Percentiles rank a stretch among this genome's conserved stretches.
phyloP scores from a whole-genome alignment of 2,113 vertebrate species.

The Regulus satrapa region DNA sequence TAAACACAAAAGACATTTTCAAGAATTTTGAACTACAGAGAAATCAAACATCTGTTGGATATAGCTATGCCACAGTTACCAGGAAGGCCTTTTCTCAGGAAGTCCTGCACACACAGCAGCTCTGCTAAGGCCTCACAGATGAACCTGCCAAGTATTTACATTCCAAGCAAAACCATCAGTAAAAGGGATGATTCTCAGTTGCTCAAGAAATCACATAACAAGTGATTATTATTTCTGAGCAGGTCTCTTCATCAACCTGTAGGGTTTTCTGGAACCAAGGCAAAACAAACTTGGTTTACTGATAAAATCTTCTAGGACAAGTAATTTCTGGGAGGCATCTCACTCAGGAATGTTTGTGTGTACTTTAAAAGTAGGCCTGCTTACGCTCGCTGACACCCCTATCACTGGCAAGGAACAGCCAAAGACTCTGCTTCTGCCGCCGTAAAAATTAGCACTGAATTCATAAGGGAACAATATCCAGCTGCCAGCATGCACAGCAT shows the following conservation, averaged over 20 bases:
- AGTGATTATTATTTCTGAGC: neutral
- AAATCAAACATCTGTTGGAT: neutral
- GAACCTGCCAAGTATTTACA: neutral
- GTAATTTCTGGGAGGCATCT: neutral
- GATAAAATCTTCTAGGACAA: neutral
- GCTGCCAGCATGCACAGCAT: neutral
- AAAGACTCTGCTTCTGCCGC: neutral
- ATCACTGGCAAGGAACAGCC: neutral
- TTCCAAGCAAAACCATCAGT: neutral
- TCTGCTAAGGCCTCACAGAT: neutral
- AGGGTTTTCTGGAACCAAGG: neutral
- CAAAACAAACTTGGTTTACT: neutral
- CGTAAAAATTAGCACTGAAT: neutral
- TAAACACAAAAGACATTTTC: neutral
- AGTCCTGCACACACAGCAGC: neutral
- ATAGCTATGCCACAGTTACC: neutral
- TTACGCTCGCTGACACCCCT: fast-evolving
- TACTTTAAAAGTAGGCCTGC: neutral
- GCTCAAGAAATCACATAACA: neutral
- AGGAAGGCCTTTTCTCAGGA: neutral
- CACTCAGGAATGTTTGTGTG: neutral
- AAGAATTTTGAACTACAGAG: neutral
- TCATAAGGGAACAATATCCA: neutral
- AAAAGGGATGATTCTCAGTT: neutral
- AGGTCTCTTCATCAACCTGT: neutral